These are phyloP conservation scores for Galago senegalensis DNA, from an alignment of 2,797 vertebrate species.

Conservation along the genomic window DNA sequence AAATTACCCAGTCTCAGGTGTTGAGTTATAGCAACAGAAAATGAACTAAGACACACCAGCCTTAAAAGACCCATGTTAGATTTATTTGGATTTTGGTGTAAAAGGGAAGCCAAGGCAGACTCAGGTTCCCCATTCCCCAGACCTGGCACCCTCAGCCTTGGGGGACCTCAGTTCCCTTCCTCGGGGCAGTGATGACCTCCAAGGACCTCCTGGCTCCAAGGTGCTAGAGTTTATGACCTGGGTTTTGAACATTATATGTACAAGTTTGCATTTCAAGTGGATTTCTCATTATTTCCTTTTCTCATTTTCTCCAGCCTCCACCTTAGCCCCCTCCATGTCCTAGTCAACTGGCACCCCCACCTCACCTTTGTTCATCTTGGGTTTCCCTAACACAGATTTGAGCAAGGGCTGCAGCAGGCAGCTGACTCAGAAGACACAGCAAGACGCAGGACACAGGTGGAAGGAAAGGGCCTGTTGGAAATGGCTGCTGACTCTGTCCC, in stretches of 20 bases:
- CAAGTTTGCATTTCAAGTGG: not conserved
- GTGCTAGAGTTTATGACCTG: not conserved
- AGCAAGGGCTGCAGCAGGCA: not conserved
- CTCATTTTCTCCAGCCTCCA: not conserved
- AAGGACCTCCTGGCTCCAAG: not conserved
- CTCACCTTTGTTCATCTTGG: not conserved
- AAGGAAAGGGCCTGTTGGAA: not conserved
- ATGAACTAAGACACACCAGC: not conserved
- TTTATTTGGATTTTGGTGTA: not conserved
- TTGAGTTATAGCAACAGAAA: not conserved
- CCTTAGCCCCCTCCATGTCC: not conserved
- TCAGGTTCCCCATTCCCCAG: not conserved
- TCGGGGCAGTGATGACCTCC: not conserved
- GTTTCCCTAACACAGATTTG: not conserved
- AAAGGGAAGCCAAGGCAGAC: not conserved
- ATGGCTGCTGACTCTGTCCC: not conserved
- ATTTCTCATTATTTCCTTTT: not conserved
- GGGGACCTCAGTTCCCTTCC: not conserved
- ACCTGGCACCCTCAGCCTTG: not conserved
- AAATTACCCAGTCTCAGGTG: not conserved
- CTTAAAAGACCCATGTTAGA: not conserved
- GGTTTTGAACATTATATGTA: not conserved
- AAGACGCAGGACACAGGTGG: not conserved
- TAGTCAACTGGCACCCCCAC: not conserved
- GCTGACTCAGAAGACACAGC: not conserved